Evolutionary conservation across 1,140 invertebrate genomes (phyloP), one percentile per base, ranked within the genome.

Genomic region (Polypedilum vanderplanki): DNA sequence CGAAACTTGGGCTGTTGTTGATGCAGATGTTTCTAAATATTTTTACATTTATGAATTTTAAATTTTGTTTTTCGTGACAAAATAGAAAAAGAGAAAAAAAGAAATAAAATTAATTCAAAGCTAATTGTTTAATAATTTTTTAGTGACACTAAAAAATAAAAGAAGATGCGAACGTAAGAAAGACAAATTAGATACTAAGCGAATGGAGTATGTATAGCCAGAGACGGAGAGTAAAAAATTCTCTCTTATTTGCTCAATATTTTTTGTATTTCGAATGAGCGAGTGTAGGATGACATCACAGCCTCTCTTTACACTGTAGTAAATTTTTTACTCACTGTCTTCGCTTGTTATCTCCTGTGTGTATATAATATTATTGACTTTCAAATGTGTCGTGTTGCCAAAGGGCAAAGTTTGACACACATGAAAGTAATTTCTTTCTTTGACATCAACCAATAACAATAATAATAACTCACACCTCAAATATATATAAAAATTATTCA

Each of bases 11-110:
- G 40, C 41, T 20, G 41, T 57, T 22, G 74, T 20, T 40, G 33
- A 41, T 57, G 18, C 41, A 10, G 46, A 20, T 40, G 74, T 57
- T 75, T 57, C 18, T 57, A 20, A 5, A 9, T 20, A 18, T 41
- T 46, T 57, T 75, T 83, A 75, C n/a, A n/a, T n/a, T 81, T 81
- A 75, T 82, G 81, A 75, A 57, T 57, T 57, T 46, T 46, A 46
- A 46, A 7, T 41, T 46, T 46, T 46, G 9, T 46, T 10, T 46
- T 46, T 46, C 9, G 15, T 46, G 41, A 46, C 9, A 15, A 46
- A 46, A 15, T 10, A 8, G 40, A 41, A 46, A 57, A 15, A 57
- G 46, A 57, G n/a, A 12, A n/a, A 57, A 57, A 46, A 4, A 46
- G 8, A 46, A 57, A n/a, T 4, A 57, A 57, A 57, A 57, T 57